Conservation (phyloP, 2,113 vertebrate genomes). For the Camelus dromedarius region DNA sequence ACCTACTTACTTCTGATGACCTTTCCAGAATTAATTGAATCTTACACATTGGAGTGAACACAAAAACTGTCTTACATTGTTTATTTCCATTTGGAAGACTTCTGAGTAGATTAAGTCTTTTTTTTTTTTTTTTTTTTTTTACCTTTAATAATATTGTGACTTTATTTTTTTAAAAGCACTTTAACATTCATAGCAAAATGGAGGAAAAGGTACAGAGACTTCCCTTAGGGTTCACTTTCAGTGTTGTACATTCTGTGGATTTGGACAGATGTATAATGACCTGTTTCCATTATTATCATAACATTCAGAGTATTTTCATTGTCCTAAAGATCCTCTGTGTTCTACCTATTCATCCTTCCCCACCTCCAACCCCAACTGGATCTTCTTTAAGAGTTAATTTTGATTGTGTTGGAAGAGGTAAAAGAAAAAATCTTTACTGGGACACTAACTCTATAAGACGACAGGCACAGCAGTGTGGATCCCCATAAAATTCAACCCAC, state of each 20-base stretch:
- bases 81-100: conserved; percentile 20
- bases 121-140: background rate
- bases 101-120: background rate
- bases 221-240: background rate
- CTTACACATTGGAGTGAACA: background rate
- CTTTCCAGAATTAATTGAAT: background rate
- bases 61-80: background rate
- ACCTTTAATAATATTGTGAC: background rate
- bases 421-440: background rate
- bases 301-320: background rate
- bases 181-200: background rate
- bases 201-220: background rate
- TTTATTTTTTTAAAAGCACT: background rate
- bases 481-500: background rate
- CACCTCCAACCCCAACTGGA: background rate
- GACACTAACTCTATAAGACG: background rate
- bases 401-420: background rate
- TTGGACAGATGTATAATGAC: background rate
- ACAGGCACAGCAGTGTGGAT: background rate
- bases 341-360: background rate
- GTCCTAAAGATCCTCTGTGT: background rate
- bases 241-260: background rate
- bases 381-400: background rate
- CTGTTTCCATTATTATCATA: background rate
- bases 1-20: background rate